Conservation (phyloP, 2,113 vertebrate genomes). For the Ia io region DNA sequence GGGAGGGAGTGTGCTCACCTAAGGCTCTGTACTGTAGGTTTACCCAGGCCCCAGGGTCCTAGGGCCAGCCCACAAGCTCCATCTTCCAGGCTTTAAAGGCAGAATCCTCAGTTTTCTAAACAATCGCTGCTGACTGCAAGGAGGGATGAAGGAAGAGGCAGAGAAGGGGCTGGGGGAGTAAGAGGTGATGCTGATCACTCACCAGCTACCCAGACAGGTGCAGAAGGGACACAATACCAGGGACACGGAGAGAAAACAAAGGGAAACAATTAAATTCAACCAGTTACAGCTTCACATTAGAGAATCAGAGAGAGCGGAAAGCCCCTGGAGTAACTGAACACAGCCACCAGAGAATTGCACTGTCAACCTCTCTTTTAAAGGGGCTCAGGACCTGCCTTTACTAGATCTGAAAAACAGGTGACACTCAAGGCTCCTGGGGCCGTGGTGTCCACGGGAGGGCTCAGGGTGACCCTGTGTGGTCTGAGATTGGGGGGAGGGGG, state of each 20-base stretch:
- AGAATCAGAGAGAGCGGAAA: neutral
- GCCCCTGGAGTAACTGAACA: neutral
- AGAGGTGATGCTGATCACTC: neutral
- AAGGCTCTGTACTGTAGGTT: no score
- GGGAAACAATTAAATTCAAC: neutral
- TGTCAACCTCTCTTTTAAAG: neutral
- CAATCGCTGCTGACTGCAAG: neutral
- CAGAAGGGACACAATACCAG: neutral
- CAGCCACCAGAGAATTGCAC: neutral
- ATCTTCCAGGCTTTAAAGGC: neutral
- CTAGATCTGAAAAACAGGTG: neutral
- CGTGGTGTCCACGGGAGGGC: neutral
- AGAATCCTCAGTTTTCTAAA: neutral
- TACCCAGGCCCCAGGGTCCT: neutral
- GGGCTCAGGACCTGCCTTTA: neutral
- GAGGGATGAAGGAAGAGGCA: neutral
- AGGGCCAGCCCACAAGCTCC: neutral
- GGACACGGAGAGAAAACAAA: neutral
- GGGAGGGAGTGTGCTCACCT: neutral
- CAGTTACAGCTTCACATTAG: neutral
- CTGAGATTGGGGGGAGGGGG: no score
- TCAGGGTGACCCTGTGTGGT: neutral
- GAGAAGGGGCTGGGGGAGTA: neutral
- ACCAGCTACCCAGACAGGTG: neutral
- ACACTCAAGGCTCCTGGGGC: accelerated